Percentiles rank a stretch among this genome's conserved stretches.
Conservation (phyloP, 23 tunicate species). For the Botrylloides violaceus region DNA sequence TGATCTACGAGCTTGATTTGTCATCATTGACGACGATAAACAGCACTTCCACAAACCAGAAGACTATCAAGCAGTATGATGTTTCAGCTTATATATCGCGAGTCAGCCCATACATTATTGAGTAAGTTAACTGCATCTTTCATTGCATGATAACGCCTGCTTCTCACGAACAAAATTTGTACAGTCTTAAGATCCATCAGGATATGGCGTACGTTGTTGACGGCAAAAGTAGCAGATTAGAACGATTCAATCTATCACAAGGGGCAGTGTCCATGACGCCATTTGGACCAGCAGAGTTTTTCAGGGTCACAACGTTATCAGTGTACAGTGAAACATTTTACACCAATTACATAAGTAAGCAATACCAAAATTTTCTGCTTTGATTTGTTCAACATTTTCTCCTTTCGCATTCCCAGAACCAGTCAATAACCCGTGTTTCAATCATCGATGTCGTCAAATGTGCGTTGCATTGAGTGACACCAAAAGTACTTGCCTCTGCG, state of each 20-base stretch:
- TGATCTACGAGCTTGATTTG: constrained; percentile 38
- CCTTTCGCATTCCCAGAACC: constrained; percentile 1
- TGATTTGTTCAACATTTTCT: neutral
- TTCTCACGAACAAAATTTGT: neutral
- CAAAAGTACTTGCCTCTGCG: constrained; percentile 23
- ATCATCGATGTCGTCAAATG: constrained; percentile 15
- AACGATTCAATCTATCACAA: constrained; percentile 33
- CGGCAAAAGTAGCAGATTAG: constrained; percentile 26
- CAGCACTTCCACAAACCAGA: constrained; percentile 29
- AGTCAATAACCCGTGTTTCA: constrained; percentile 2
- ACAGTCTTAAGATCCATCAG: constrained; percentile 48
- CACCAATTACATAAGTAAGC: constrained; percentile 30
- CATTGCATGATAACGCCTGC: neutral
- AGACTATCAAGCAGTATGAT: constrained; percentile 30
- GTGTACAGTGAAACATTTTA: constrained; percentile 37
- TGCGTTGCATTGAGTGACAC: constrained; percentile 32
- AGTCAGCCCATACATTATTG: constrained; percentile 25
- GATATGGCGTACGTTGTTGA: constrained; percentile 48
- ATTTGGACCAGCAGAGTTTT: constrained; percentile 66
- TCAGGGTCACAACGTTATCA: constrained; percentile 32
- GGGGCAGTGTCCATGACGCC: constrained; percentile 44
- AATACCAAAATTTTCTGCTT: neutral
- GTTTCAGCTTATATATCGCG: constrained; percentile 26
- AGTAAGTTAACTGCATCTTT: constrained; percentile 35
- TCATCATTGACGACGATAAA: constrained; percentile 11